phyloP scores from a whole-genome alignment of 2,888 invertebrate species.

The Latrodectus hesperus region DNA sequence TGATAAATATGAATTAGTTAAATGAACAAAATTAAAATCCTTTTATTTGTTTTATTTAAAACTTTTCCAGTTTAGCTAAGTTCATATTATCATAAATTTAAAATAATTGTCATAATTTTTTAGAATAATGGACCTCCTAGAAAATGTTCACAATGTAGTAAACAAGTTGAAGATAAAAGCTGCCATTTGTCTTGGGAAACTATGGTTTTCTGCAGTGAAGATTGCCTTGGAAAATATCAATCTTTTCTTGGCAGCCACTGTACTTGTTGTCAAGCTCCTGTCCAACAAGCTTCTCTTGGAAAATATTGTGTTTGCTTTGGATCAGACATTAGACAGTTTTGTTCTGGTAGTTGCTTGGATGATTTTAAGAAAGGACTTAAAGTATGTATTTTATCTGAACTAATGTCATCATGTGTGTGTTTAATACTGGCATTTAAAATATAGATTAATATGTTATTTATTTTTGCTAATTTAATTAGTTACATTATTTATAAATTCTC shows the following conservation, averaged over 20 bases:
- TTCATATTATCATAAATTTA: too few relatives aligned
- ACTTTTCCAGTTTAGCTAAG: too few relatives aligned
- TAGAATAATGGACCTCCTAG: conserved; percentile 68
- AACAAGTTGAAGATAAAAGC: conserved; percentile 67
- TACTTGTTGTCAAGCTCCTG: conserved; percentile 85
- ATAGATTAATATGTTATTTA: too few relatives aligned
- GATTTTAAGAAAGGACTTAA: conserved; percentile 91
- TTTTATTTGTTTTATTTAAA: too few relatives aligned
- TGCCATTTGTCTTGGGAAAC: conserved; percentile 84
- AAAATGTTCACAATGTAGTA: conserved; percentile 71
- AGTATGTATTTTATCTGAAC: conserved; percentile 62
- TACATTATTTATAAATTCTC: too few relatives aligned
- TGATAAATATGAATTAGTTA: too few relatives aligned
- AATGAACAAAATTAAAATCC: too few relatives aligned
- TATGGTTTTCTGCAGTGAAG: conserved; percentile 93
- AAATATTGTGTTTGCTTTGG: conserved; percentile 96
- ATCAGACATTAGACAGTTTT: conserved; percentile 93
- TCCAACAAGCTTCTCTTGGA: conserved; percentile 86
- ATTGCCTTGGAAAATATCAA: conserved; percentile 88
- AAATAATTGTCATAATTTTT: neutral
- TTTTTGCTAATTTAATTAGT: too few relatives aligned
- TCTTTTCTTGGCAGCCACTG: conserved; percentile 85
- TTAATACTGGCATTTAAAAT: too few relatives aligned
- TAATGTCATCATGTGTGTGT: too few relatives aligned
- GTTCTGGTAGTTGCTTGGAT: conserved; percentile 88